Conservation (phyloP, 2,888 invertebrate species). For the Julus scanicus region DNA sequence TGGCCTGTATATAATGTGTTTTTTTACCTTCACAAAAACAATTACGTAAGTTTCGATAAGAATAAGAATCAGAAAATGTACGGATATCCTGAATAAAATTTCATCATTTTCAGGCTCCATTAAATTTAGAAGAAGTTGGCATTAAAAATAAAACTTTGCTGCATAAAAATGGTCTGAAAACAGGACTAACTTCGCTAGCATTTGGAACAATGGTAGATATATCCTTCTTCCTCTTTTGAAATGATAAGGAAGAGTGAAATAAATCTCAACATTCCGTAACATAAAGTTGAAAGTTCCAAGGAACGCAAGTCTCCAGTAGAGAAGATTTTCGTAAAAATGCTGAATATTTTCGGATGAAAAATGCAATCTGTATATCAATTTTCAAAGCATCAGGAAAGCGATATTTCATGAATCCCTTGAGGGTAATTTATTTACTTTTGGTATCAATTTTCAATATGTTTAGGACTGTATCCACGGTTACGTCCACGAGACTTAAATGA, state of each 20-base stretch:
- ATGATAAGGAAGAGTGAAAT: slow-evolving; percentile 16
- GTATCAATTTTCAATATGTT: slow-evolving; percentile 22
- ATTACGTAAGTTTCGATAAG: no score
- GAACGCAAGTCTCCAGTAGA: background rate
- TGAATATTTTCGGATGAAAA: background rate
- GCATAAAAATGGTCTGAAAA: background rate
- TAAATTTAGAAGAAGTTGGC: background rate
- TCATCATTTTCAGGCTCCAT: background rate
- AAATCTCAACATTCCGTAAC: background rate
- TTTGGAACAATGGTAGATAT: background rate
- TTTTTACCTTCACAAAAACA: no score
- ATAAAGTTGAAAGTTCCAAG: background rate
- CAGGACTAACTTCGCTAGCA: background rate
- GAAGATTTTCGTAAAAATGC: background rate
- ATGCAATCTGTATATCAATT: background rate
- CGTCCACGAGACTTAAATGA: background rate
- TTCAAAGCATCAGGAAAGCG: background rate
- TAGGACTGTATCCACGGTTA: background rate
- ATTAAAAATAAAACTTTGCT: background rate
- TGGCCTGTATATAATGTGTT: no score
- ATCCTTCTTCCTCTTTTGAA: background rate
- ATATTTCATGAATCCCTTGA: background rate
- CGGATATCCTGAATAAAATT: slow-evolving; percentile 6
- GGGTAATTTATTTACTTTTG: background rate
- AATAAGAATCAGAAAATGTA: background rate